These are phyloP conservation scores for Morone chrysops DNA, from an alignment of 2,113 vertebrate species.

Conservation along the genomic window DNA sequence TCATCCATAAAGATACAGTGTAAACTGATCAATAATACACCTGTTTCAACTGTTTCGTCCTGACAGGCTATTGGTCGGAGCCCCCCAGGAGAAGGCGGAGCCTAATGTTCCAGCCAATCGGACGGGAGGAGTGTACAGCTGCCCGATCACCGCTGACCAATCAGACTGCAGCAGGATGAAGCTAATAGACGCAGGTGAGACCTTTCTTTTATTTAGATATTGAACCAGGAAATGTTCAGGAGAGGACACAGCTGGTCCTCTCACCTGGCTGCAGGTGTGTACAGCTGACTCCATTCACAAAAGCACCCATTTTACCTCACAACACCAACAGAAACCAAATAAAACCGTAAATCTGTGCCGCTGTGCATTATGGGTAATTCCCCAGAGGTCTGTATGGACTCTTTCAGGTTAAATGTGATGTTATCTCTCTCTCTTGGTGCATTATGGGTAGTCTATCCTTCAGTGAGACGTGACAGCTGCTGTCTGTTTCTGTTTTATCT, in stretches of 20 bases:
- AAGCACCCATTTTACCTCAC: too few relatives aligned
- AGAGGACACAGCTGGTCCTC: too few relatives aligned
- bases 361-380: too few relatives aligned
- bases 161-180: slow-evolving; percentile 87
- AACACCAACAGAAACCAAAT: too few relatives aligned
- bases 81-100: slow-evolving; percentile 85
- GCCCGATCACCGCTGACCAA: slow-evolving; percentile 82
- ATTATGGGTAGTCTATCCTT: slow-evolving; percentile 46
- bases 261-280: too few relatives aligned
- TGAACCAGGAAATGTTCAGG: too few relatives aligned
- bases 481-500: slow-evolving; percentile 33
- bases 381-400: too few relatives aligned
- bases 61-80: slow-evolving; percentile 89
- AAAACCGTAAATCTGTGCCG: too few relatives aligned
- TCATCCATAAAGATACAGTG: too few relatives aligned
- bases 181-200: slow-evolving; percentile 86
- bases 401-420: slow-evolving; percentile 2
- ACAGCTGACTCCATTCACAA: too few relatives aligned
- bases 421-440: slow-evolving; percentile 43
- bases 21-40: too few relatives aligned
- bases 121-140: slow-evolving; percentile 90
- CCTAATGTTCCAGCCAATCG: slow-evolving; percentile 76
- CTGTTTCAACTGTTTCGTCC: not conserved
- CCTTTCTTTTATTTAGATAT: not conserved
- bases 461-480: slow-evolving; percentile 30